Base-by-base conservation (phyloP, 2,113 vertebrate species). In the Pionites leucogaster region DNA sequence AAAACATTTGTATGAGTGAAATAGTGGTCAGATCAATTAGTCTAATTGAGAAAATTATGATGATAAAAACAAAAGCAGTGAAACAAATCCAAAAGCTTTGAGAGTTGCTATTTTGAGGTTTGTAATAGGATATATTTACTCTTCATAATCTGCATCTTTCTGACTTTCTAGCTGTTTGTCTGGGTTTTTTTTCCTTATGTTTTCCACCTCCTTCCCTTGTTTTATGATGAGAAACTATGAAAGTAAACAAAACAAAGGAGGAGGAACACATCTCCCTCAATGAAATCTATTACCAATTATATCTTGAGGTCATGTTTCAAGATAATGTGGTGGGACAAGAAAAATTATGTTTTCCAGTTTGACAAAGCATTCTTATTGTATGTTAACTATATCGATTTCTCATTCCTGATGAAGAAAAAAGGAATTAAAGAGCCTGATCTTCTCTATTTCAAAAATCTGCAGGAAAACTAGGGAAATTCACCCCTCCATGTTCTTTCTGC, bases 151-250 rank as follows among this genome's bases (percentile, higher is more conserved):
- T 72, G 6, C 52, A 46, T 49, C 5, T 77, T 77, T 82, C 17
- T 82, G 23, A 50, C 42, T 74, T 90, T 70, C 35, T 53, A 53
- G 2, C 37, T 52, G 9, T 20, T 31, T 23, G 33, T 31, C 23
- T 59, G 33, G 6, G 2, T 39, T 74, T 50, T 70, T 70, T 67
- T 13, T 10, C 5, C 24, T 15, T 6, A 16, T 5, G 47, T 31
- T 19, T n/a, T 13, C 3, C 3, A 2, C 2, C 3, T 10, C 4
- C 14, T 33, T 75, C 20, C 1, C 7, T 18, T 29, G 9, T 69
- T 80, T 77, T 68, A 31, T 31, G 23, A 44, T 19, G 42, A 82
- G 81, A 77, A 78, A 9, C 18, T 78, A 79, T 11, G 28, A 82
- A 86, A 33, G 16, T 59, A 90, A 70, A 76, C 19, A 69, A 80